Evolutionary conservation across 1,140 invertebrate species (phyloP).

Genomic region (Agraylea sexmaculata): DNA sequence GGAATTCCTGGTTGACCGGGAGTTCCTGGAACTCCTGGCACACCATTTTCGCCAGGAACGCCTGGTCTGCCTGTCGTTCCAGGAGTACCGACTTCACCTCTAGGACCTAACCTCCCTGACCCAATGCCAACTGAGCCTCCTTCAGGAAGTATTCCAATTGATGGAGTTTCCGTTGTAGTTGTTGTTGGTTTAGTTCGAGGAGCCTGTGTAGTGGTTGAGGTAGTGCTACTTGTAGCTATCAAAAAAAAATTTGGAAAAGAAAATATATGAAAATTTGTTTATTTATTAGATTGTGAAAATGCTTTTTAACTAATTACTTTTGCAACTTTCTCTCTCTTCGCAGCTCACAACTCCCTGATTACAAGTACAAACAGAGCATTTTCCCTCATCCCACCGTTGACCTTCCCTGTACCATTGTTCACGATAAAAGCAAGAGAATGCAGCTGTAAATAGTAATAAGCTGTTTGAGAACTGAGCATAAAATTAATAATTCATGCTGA

Average conservation of each 20-base stretch:
- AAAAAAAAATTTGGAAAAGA: slow-evolving; percentile 17
- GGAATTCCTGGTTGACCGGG: slow-evolving; percentile 58
- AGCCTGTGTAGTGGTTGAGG: slow-evolving; percentile 9
- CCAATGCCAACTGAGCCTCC: slow-evolving; percentile 29
- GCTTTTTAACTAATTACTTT: slow-evolving; percentile 20
- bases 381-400: slow-evolving; percentile 48
- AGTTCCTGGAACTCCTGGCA: slow-evolving; percentile 52
- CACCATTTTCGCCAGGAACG: slow-evolving; percentile 48
- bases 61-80: slow-evolving; percentile 51
- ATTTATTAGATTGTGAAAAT: slow-evolving; percentile 5
- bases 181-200: slow-evolving; percentile 14
- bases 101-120: slow-evolving; percentile 23
- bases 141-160: slow-evolving; percentile 22
- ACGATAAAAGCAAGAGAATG: slow-evolving; percentile 36
- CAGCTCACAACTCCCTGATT: slow-evolving; percentile 45
- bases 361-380: slow-evolving; percentile 54
- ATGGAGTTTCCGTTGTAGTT: slow-evolving; percentile 21
- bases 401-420: slow-evolving; percentile 47
- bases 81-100: slow-evolving; percentile 41
- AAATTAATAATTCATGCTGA: too few relatives aligned
- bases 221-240: slow-evolving; percentile 12
- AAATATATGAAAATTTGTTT: slow-evolving; percentile 13
- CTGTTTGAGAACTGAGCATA: too few relatives aligned
- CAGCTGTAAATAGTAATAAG: slow-evolving; percentile 18
- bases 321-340: slow-evolving; percentile 26